phyloP scores from a whole-genome alignment of 64 coral and sea anemone genomes.

The Catalaphyllia jardinei region DNA sequence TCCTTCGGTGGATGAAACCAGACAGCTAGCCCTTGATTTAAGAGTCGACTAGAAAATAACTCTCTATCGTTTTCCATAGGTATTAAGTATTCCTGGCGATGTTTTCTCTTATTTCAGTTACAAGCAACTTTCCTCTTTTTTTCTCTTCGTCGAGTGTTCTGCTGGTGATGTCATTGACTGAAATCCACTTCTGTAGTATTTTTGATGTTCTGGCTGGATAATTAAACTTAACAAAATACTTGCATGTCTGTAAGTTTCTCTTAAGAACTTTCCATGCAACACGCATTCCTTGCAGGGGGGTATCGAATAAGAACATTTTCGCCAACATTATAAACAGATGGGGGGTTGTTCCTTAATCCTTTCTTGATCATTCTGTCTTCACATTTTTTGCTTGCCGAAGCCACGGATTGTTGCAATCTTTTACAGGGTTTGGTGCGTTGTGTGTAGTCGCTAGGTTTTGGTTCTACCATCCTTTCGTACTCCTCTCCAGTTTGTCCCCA shows the following conservation, averaged over 20 bases:
- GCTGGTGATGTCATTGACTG: conserved; percentile 21
- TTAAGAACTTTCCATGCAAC: not conserved
- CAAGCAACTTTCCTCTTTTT: not conserved
- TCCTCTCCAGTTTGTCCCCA: not conserved
- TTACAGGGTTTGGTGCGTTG: too few species aligned
- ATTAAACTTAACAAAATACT: too few species aligned
- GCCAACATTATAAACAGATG: too few species aligned
- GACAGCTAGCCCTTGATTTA: too few species aligned
- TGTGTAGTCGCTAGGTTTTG: too few species aligned
- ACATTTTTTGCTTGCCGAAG: not conserved
- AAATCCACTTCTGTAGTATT: conserved; percentile 10
- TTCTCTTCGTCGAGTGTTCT: conserved; percentile 6
- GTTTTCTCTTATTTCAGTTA: too few species aligned
- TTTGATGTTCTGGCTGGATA: not conserved
- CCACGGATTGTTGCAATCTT: not conserved
- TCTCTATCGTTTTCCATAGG: too few species aligned
- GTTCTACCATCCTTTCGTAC: too few species aligned
- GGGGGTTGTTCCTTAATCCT: not conserved
- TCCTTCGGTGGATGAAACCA: too few species aligned
- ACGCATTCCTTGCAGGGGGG: not conserved
- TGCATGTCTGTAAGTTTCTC: conserved; percentile 38
- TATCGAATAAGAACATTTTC: too few species aligned
- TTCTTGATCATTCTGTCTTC: not conserved
- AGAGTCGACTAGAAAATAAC: too few species aligned
- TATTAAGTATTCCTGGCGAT: too few species aligned